Evolutionary conservation across 2,888 invertebrate genomes (phyloP).

Genomic region (Hydroisotoma schaefferi): DNA sequence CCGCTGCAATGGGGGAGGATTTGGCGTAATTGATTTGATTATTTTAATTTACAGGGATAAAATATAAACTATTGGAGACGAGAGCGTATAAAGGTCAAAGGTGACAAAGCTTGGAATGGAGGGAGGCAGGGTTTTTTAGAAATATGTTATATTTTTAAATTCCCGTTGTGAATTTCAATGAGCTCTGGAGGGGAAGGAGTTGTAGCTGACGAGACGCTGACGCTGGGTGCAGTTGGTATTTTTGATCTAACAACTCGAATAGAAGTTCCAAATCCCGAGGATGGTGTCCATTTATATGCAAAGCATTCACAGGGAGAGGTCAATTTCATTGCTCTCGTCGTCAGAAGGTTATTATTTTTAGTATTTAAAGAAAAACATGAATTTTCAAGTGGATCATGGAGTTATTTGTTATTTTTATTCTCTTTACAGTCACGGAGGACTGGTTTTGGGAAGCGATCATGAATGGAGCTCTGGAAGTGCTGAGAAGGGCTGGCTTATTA

Average conservation of each 20-base stretch:
- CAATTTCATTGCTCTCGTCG: constrained; percentile 42
- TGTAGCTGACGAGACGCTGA: too few species aligned
- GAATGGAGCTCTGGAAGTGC: constrained; percentile 25
- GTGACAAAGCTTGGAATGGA: too few species aligned
- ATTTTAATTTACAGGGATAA: too few species aligned
- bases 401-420: not conserved
- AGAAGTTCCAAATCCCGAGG: constrained; percentile 19
- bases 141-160: too few species aligned
- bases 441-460: constrained; percentile 41
- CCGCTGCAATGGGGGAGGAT: too few species aligned
- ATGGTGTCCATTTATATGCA: constrained; percentile 24
- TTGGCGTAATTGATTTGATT: too few species aligned
- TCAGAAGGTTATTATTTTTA: constrained; percentile 31
- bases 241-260: constrained; percentile 26
- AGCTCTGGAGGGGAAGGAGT: too few species aligned
- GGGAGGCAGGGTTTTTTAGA: too few species aligned
- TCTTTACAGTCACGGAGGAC: constrained; percentile 32
- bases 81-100: too few species aligned
- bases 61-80: too few species aligned
- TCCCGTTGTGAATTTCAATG: too few species aligned
- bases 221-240: constrained; percentile 3
- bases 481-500: constrained; percentile 37
- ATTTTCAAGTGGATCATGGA: not conserved
- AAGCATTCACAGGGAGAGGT: constrained; percentile 37
- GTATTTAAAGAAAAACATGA: not conserved